A percentile compares a stretch with the other conserved stretches of the same genome.
phyloP scores from a whole-genome alignment of 2,113 vertebrate genomes.

The Chelonoidis abingdonii region DNA sequence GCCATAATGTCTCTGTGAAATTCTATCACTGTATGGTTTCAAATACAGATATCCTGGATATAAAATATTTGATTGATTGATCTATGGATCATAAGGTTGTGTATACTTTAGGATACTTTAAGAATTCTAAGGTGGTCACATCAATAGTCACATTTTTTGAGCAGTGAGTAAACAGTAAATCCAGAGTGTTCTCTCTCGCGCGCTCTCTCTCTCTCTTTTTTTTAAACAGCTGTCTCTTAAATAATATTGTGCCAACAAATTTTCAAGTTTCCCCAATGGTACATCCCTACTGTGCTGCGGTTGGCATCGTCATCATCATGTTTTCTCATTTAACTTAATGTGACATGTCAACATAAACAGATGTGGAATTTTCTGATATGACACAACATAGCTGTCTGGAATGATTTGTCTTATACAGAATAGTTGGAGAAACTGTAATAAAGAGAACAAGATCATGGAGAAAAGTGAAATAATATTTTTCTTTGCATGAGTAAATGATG shows the following conservation, averaged over 20 bases:
- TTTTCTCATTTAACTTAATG: background rate
- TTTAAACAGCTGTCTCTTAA: background rate
- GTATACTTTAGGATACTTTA: background rate
- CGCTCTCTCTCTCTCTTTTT: background rate
- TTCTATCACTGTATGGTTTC: background rate
- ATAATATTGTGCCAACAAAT: background rate
- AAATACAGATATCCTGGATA: background rate
- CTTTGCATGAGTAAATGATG: background rate
- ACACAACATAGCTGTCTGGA: background rate
- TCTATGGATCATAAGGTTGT: background rate
- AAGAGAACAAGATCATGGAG: background rate
- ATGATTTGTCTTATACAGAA: background rate
- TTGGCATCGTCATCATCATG: background rate
- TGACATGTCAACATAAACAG: background rate
- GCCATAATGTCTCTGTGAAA: background rate
- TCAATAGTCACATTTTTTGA: background rate
- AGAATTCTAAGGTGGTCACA: background rate
- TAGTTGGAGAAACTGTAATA: background rate
- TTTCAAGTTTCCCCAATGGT: background rate
- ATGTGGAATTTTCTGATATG: background rate
- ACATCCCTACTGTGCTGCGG: background rate
- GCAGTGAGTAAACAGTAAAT: background rate
- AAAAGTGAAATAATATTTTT: background rate
- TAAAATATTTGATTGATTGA: background rate
- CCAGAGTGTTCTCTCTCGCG: background rate